Base-by-base conservation (phyloP, 2,113 vertebrate species). In the Pogona vitticeps region DNA sequence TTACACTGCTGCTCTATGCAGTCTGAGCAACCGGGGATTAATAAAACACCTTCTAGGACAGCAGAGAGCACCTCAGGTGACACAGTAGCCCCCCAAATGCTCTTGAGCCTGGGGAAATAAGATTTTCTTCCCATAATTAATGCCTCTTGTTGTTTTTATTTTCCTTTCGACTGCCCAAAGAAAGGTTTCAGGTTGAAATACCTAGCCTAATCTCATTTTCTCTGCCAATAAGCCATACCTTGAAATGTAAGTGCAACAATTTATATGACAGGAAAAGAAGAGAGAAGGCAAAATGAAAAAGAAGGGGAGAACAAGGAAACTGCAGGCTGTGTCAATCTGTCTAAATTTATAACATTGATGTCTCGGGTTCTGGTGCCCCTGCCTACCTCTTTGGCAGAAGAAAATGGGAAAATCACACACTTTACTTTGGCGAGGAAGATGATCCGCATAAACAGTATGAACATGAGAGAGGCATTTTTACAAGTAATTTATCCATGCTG, bases 41-140 rank as follows among this genome's bases (percentile, higher is more conserved):
- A 88, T 78, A 79, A 88, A 83, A 78, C 38, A 72, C 31, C 23
- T 42, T 46, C 38, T 46, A 31, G n/a, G 28, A 46, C 2, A 28
- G 31, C 9, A 46, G 14, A 72, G 73, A 82, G 52, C 46, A 33
- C 33, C 59, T 33, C 15, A 20, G 38, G 38, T 31, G 71, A 76
- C 59, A 38, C 71, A 15, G 23, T 2, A 36, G 76, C 52, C 68
- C 71, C n/a, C 65, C 68, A n/a, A 52, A 59, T 36, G 70, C 72
- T 83, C 76, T n/a, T 28, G 75, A 65, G 81, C 65, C 67, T 78
- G 52, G 75, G 75, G 65, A 79, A 83, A 72, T 79, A 83, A 88
- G 17, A 56, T 65, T 26, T 6, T 46, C 71, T 33, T 36, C 42
- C 52, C 33, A 65, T 81, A 75, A 84, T 40, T 42, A 80, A 88